phyloP scores from a whole-genome alignment of 2,888 invertebrate species.

The Biston betularia region DNA sequence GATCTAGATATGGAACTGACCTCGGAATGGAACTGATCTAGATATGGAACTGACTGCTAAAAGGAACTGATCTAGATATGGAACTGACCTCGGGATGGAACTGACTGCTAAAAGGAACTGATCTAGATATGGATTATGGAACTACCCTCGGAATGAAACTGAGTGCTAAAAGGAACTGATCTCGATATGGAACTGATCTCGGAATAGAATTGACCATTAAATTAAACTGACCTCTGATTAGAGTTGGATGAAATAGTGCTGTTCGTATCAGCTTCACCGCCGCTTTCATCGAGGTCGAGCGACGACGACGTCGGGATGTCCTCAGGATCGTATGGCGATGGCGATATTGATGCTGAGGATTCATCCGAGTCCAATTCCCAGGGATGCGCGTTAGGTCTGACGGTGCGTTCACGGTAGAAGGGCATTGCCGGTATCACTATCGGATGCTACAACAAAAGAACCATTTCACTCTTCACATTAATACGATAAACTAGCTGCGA shows the following conservation, averaged over 20 bases:
- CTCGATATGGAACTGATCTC: neutral
- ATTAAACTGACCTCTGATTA: too few species aligned
- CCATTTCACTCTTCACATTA: neutral
- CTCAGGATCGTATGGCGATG: neutral
- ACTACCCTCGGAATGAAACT: neutral
- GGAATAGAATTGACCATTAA: too few species aligned
- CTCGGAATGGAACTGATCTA: neutral
- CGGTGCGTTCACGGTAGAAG: too few species aligned
- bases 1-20: too few species aligned
- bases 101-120: too few species aligned
- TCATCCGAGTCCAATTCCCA: too few species aligned
- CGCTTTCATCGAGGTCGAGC: neutral
- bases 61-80: too few species aligned
- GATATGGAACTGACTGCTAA: neutral
- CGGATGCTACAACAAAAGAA: neutral
- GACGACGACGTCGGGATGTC: neutral
- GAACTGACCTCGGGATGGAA: too few species aligned
- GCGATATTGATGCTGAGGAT: slow-evolving; percentile 7
- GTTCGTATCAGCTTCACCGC: neutral
- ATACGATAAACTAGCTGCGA: too few species aligned
- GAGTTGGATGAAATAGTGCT: slow-evolving; percentile 9
- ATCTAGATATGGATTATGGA: too few species aligned
- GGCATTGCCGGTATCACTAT: slow-evolving; percentile 2
- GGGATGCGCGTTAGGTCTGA: too few species aligned
- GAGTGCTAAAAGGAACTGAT: too few species aligned